Base-by-base conservation (phyloP, 1,140 invertebrate species). In the Apocrypta bakeri region DNA sequence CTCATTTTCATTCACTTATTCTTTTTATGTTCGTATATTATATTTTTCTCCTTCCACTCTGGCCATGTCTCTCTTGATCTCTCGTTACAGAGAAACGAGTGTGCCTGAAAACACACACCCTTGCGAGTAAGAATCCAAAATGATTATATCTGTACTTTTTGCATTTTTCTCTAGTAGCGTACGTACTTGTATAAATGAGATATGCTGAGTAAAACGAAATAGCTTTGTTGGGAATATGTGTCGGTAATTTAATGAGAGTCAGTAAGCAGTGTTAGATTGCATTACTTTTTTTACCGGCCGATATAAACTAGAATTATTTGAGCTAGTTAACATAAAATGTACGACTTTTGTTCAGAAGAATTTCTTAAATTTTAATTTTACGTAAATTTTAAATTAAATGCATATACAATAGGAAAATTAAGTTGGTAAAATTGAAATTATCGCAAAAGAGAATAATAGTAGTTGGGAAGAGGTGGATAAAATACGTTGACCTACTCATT, bases 1-100 rank as follows among this genome's bases (percentile, higher is more conserved):
- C 72, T 74, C 71, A 61, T 63, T 61, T 75, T 33, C 25, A 63
- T 75, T 75, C 17, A 75, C 29, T 75, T 74, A 74, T 24, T 3
- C 8, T 14, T 72, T 37, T 37, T 33, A 37, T 11, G 14, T 21
- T 31, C 9, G 31, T 29, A 14, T 66, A n/a, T n/a, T n/a, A 56
- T 0, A 25, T 66, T 66, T 66, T 66, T 66, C 27, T 66, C 9
- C 29, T 25, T 66, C 14, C 12, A 0, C 27, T 24, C 2, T 29
- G 29, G n/a, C 63, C 63, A 24, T 11, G 63, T 64, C n/a, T 12
- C 63, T 64, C 25, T 64, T 64, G 63, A 24, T 64, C 63, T 24
- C 7, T 24, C 24, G n/a, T 27, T 1, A 8, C 63, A 27, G 11
- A 27, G n/a, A 25, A 64, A 12, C 63, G 63, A 14, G 25, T 64